Conservation (phyloP, 2,797 vertebrate species). For the Anniella stebbinsi region DNA sequence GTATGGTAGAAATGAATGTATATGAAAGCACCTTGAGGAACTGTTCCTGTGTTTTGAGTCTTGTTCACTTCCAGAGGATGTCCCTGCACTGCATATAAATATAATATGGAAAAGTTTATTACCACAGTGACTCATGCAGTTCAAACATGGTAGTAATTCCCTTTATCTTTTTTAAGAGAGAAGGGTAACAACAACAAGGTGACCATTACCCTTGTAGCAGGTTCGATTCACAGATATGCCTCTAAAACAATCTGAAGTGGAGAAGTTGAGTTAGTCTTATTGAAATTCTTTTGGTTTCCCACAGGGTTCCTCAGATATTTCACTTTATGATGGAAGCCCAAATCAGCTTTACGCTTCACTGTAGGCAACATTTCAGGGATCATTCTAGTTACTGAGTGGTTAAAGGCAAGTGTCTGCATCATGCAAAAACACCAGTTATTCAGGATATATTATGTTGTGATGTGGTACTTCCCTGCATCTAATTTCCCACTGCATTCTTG, state of each 20-base stretch:
- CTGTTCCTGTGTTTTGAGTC: background rate
- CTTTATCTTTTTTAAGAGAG: background rate
- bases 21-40: background rate
- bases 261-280: background rate
- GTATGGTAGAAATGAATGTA: background rate
- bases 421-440: background rate
- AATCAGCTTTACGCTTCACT: background rate
- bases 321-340: background rate
- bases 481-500: background rate
- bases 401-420: background rate
- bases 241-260: background rate
- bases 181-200: background rate
- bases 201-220: background rate
- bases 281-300: background rate
- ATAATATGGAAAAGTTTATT: background rate
- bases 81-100: background rate
- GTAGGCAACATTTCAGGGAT: background rate
- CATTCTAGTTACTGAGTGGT: background rate
- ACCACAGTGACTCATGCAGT: background rate
- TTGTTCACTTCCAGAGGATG: constrained; percentile 11
- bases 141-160: background rate
- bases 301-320: background rate
- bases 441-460: background rate
- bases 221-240: background rate
- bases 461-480: background rate